phyloP scores from a whole-genome alignment of 2,888 invertebrate species.

The Oscheius sp. region DNA sequence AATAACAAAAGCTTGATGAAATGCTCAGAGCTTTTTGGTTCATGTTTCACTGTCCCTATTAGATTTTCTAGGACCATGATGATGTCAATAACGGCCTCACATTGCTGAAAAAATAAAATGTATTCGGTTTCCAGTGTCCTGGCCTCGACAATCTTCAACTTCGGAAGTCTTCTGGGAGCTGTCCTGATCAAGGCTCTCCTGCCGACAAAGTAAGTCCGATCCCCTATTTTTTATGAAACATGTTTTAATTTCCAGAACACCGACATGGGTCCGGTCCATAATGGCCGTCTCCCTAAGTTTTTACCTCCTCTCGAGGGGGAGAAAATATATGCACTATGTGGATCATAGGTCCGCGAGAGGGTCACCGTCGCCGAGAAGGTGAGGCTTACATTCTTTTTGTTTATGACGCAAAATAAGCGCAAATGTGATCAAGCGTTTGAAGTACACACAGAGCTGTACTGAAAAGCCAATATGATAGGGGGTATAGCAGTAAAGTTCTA shows the following conservation, averaged over 20 bases:
- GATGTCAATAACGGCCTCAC: no score
- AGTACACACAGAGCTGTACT: no score
- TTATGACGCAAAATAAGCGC: not conserved
- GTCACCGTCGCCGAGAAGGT: slow-evolving; percentile 47
- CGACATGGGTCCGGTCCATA: slow-evolving; percentile 78
- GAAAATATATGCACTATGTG: slow-evolving; percentile 80
- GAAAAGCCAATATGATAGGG: no score
- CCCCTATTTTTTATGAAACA: not conserved
- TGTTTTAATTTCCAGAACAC: slow-evolving; percentile 37
- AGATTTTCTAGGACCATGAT: no score
- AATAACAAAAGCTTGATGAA: no score
- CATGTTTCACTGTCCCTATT: no score
- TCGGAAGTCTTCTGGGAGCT: slow-evolving; percentile 90
- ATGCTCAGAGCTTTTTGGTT: no score
- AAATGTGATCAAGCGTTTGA: not conserved
- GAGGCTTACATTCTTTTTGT: not conserved
- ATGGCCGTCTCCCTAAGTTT: slow-evolving; percentile 82
- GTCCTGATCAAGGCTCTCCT: slow-evolving; percentile 86
- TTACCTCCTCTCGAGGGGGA: slow-evolving; percentile 80
- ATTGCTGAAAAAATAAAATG: not conserved
- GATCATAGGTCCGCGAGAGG: slow-evolving; percentile 74
- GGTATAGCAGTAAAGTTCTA: no score
- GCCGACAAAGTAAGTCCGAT: slow-evolving; percentile 78
- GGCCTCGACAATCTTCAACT: slow-evolving; percentile 83
- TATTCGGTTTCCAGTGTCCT: slow-evolving; percentile 71